Evolutionary conservation across 2,888 invertebrate genomes (phyloP), one percentile per base, ranked within the genome.

Genomic region (Megastigmus dorsalis): DNA sequence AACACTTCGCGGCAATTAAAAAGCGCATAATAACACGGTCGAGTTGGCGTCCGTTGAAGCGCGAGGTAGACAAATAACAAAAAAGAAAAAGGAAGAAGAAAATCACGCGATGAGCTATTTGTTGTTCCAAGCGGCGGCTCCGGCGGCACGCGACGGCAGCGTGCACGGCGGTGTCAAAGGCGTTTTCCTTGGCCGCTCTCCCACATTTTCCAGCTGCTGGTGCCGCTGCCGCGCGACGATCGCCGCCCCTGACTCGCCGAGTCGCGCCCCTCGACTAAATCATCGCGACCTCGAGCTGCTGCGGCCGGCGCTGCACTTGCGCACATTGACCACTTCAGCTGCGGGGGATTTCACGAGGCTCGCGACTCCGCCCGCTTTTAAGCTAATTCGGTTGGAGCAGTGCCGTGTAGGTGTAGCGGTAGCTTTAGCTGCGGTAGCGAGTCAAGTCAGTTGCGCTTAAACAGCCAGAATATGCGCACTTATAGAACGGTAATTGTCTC

Each of bases 101-200:
- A 33, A 48, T 13, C 1, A 23, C 18, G 7, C n/a, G n/a, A 36
- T 10, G 1, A 0, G 15, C 7, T 54, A 33, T 63, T 63, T 71
- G 60, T 71, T 71, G 63, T 54, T 28, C 5, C 20, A 38, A 59
- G 30, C 9, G 30, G 9, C 30, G 3, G 20, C 0, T 7, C 41
- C n/a, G 26, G 13, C 48, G 9, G 5, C 54, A 59, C n/a, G 66
- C 57, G 26, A 54, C 72, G 41, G 7, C 41, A 15, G 20, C 62
- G 23, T 26, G 23, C 30, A 26, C 54, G 18, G 45, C 5, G n/a
- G 28, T 52, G 38, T 73, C 67, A 67, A 73, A 73, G 73, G 26
- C 62, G 63, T 63, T 74, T 74, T 68, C 63, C 48, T 74, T 74
- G 74, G 74, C 74, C 23, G 48, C 9, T 23, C 57, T 74, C 68